Conservation (phyloP, 1,140 invertebrate species). For the Caenorhabditis brenneri region DNA sequence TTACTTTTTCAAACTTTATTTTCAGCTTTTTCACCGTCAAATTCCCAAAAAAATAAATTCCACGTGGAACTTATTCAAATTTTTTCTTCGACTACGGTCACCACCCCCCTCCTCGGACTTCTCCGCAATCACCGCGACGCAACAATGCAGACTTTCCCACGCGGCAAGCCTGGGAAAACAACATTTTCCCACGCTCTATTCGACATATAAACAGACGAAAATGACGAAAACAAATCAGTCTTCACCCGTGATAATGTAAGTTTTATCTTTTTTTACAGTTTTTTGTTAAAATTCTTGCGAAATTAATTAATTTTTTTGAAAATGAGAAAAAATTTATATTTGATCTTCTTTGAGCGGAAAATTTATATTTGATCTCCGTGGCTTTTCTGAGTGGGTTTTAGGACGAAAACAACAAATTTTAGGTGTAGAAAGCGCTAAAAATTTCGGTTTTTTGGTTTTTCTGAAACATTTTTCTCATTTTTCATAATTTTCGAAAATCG, state of each 20-base stretch:
- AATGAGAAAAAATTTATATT: neutral
- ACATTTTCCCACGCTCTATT: neutral
- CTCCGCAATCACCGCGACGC: neutral
- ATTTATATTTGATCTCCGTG: neutral
- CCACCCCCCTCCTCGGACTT: neutral
- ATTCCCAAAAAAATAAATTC: neutral
- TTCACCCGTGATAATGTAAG: neutral
- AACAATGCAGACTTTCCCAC: neutral
- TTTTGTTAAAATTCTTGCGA: neutral
- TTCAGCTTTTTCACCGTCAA: neutral
- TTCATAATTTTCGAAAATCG: neutral
- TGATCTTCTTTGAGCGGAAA: neutral
- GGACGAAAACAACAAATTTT: neutral
- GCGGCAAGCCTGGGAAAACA: neutral
- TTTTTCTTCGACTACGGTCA: too few relatives aligned
- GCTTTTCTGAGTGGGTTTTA: too few relatives aligned
- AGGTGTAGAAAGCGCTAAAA: neutral
- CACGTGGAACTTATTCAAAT: neutral
- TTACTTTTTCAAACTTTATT: too few relatives aligned
- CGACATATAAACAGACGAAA: neutral
- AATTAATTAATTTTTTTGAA: too few relatives aligned
- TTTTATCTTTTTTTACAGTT: neutral
- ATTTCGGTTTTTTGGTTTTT: neutral
- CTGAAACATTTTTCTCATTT: neutral
- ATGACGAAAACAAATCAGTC: neutral